Conservation (phyloP, 2,797 vertebrate species). For the Neosilurus mollespiculum region DNA sequence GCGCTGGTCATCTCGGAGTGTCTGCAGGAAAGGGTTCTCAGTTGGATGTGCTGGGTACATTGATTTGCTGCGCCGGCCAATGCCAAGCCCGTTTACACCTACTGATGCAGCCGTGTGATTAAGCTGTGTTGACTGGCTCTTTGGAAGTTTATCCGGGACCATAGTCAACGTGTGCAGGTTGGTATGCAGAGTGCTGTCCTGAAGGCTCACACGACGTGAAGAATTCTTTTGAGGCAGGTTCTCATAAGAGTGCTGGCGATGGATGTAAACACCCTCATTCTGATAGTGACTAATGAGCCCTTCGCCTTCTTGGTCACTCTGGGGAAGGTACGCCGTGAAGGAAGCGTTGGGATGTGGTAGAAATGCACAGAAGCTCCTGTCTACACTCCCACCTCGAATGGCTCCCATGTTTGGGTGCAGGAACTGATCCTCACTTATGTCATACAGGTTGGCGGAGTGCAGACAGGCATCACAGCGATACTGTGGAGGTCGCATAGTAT, state of each 20-base stretch:
- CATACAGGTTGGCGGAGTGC: conserved; percentile 90
- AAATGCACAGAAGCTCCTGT: conserved; percentile 53
- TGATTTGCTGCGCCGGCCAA: conserved; percentile 88
- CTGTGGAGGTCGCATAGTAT: conserved; percentile 87
- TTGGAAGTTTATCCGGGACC: conserved; percentile 87
- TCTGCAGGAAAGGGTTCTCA: conserved; percentile 91
- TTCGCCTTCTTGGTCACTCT: conserved; percentile 82
- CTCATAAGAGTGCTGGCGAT: conserved; percentile 93
- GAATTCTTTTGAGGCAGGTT: conserved; percentile 87
- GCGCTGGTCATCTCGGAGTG: conserved; percentile 82
- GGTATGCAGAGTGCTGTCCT: conserved; percentile 90
- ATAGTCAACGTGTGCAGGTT: conserved; percentile 89
- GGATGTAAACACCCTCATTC: conserved; percentile 84
- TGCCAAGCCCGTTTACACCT: conserved; percentile 64
- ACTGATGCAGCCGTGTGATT: conserved; percentile 83
- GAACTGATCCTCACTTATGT: conserved; percentile 96
- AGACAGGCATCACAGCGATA: conserved; percentile 90
- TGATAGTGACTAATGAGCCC: conserved; percentile 87
- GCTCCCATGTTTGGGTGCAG: conserved; percentile 71
- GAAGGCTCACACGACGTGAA: conserved; percentile 82
- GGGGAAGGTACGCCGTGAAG: conserved; percentile 77
- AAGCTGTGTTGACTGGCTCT: conserved; percentile 83
- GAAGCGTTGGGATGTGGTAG: conserved; percentile 62
- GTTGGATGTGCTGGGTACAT: conserved; percentile 87
- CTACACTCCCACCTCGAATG: conserved; percentile 48